A percentile compares a stretch with the other conserved stretches of the same genome.
Evolutionary conservation across 2,113 vertebrate species (phyloP).

Genomic region (Glareola pratincola): DNA sequence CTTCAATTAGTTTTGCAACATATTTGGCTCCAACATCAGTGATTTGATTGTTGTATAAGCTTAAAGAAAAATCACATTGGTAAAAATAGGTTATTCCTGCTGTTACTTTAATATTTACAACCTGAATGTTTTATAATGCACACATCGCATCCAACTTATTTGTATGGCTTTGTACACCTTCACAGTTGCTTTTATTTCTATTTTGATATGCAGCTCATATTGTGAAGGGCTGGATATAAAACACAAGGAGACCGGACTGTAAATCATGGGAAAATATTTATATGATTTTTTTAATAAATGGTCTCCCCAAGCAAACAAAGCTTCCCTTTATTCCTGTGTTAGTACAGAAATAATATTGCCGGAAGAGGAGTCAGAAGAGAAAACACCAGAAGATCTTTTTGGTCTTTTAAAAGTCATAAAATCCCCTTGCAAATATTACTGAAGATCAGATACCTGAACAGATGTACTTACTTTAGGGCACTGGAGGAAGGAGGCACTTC

Average conservation of each 20-base stretch:
- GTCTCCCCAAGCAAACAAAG: background rate
- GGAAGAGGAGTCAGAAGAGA: background rate
- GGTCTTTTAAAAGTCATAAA: slow-evolving; percentile 26
- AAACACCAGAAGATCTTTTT: background rate
- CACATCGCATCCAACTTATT: background rate
- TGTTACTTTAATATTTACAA: slow-evolving; percentile 16
- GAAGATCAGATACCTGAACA: background rate
- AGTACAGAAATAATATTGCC: background rate
- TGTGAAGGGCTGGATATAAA: background rate
- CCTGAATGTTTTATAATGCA: background rate
- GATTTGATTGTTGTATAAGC: slow-evolving; percentile 92
- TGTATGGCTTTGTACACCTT: background rate
- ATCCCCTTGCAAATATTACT: slow-evolving; percentile 45
- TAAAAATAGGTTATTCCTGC: slow-evolving; percentile 31
- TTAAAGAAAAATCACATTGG: slow-evolving; percentile 63
- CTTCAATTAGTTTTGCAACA: slow-evolving; percentile 85
- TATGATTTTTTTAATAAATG: background rate
- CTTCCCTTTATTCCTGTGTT: background rate
- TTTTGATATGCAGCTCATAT: slow-evolving; percentile 9
- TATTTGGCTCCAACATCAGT: slow-evolving; percentile 87
- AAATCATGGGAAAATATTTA: background rate
- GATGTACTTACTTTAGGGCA: background rate
- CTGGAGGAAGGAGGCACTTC: background rate
- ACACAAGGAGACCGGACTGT: background rate
- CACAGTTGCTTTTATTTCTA: background rate